Percentiles rank a stretch among this genome's conserved stretches.
Evolutionary conservation across 2,113 vertebrate genomes (phyloP).

Genomic region (Pyrgilauda ruficollis): DNA sequence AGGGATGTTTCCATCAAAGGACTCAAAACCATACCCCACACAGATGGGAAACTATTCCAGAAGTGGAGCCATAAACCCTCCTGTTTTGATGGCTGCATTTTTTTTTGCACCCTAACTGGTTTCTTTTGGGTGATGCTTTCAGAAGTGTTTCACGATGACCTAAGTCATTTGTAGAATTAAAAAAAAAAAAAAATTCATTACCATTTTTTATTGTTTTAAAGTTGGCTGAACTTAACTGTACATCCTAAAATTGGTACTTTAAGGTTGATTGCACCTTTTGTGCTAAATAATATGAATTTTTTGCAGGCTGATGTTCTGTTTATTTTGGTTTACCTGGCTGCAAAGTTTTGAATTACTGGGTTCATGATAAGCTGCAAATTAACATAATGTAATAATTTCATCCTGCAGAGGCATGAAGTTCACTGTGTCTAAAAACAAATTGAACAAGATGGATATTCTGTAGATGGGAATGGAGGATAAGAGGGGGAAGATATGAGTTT

Average conservation of each 20-base stretch:
- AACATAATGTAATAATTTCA: neutral
- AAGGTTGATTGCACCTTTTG: neutral
- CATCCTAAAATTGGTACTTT: neutral
- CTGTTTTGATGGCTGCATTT: neutral
- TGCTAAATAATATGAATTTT: neutral
- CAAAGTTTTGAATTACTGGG: neutral
- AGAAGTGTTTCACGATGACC: neutral
- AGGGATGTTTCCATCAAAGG: neutral
- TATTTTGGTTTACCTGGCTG: neutral
- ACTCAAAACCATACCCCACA: neutral
- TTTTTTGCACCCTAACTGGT: neutral
- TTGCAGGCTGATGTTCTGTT: neutral
- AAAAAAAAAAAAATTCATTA: neutral
- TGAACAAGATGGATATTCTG: neutral
- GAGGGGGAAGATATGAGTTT: neutral
- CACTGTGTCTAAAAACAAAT: neutral
- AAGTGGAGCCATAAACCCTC: neutral
- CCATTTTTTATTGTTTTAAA: neutral
- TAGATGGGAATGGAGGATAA: neutral
- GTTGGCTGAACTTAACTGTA: neutral
- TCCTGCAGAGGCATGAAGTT: neutral
- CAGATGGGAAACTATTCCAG: neutral
- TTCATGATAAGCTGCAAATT: conserved; percentile 13
- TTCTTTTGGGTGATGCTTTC: neutral
- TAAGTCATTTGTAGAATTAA: neutral